A percentile compares a stretch with the other conserved stretches of the same genome.
Evolutionary conservation across 1,140 invertebrate species (phyloP).

Genomic region (Heliconius hermathena): DNA sequence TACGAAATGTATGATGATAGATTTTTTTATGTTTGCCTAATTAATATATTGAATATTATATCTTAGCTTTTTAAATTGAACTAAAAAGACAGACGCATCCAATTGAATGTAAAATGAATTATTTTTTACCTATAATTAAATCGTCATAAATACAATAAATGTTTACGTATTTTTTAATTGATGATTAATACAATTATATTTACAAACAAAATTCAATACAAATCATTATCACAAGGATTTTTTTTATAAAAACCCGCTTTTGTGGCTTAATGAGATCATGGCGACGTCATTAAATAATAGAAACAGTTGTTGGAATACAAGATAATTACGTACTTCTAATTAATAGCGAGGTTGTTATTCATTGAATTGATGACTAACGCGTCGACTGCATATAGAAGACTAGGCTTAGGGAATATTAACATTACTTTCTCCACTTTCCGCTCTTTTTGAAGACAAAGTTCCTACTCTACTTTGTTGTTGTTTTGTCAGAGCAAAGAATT

Average conservation of each 20-base stretch:
- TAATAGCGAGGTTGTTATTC: neutral
- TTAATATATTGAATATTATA: no score
- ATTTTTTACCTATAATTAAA: neutral
- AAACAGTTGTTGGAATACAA: neutral
- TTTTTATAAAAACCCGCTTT: neutral
- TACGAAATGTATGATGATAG: no score
- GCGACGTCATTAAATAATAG: conserved; percentile 16
- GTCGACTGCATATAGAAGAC: neutral
- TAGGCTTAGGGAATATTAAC: neutral
- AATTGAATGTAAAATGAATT: no score
- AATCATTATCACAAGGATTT: neutral
- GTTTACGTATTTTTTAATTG: neutral
- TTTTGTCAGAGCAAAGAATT: neutral
- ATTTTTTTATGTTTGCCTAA: neutral
- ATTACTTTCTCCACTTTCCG: neutral
- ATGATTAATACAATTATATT: neutral
- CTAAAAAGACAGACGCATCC: no score
- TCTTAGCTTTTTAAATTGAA: no score
- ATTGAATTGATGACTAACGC: neutral
- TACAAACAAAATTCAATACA: neutral
- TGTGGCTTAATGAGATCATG: conserved; percentile 23
- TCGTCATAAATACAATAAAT: neutral
- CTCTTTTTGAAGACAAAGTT: neutral
- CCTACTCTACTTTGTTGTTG: neutral
- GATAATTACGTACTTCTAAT: conserved; percentile 1